These are phyloP conservation scores for Drosophila varians DNA, from an alignment of 1,140 invertebrate genomes.

Conservation along the genomic window DNA sequence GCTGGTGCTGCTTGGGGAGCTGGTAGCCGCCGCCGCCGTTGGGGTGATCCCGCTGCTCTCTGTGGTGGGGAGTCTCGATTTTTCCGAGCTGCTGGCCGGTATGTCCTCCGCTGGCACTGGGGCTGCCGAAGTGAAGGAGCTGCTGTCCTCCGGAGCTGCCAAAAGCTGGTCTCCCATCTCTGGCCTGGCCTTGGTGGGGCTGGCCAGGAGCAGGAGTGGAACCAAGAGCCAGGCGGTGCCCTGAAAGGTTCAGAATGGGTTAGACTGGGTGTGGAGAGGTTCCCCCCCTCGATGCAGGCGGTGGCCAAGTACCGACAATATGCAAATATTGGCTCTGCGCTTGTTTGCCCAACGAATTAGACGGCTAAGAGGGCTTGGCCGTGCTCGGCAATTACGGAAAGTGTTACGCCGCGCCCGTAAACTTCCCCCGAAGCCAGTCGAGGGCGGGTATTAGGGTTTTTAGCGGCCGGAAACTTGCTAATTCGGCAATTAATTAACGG, in stretches of 20 bases:
- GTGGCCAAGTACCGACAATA: conserved; percentile 22
- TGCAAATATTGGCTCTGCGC: conserved; percentile 50
- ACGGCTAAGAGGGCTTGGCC: conserved; percentile 23
- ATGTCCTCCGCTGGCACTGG: background rate
- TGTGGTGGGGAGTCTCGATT: background rate
- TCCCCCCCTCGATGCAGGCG: conserved; percentile 4
- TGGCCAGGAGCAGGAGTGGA: background rate
- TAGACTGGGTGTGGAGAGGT: too few relatives aligned
- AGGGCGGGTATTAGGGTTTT: background rate
- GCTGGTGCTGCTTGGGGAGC: background rate
- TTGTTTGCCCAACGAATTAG: conserved; percentile 43
- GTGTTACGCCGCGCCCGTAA: conserved; percentile 4
- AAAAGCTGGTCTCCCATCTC: background rate
- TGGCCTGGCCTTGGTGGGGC: background rate
- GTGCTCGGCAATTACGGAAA: conserved; percentile 27
- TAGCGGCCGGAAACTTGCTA: conserved; percentile 21
- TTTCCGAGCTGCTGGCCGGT: background rate
- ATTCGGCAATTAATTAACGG: conserved; percentile 67
- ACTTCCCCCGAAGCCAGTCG: background rate
- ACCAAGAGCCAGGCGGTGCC: background rate
- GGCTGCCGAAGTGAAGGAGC: background rate
- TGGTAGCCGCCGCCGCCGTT: background rate
- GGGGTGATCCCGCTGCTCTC: background rate
- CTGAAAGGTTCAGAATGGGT: background rate
- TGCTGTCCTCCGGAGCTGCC: background rate